phyloP scores from a whole-genome alignment of 2,797 vertebrate genomes.

The Podarcis lilfordi region DNA sequence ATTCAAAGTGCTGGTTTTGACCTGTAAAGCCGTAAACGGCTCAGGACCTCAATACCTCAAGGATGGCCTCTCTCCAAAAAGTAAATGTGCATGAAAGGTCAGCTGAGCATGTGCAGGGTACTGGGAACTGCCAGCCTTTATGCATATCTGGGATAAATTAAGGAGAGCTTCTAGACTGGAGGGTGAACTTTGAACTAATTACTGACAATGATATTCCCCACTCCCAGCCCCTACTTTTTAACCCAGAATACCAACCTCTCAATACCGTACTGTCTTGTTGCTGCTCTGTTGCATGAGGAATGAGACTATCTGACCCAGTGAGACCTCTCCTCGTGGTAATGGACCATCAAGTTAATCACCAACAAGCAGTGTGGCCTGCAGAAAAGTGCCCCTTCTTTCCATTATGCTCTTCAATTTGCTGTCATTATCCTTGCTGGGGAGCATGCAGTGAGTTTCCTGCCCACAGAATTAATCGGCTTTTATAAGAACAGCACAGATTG shows the following conservation, averaged over 20 bases:
- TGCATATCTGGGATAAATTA: background rate
- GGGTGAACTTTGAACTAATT: background rate
- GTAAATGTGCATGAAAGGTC: background rate
- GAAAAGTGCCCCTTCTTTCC: slow-evolving; percentile 56
- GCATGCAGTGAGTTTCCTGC: slow-evolving; percentile 47
- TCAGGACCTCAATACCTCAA: too few relatives aligned
- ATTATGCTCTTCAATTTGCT: slow-evolving; percentile 67
- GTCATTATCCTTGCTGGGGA: slow-evolving; percentile 62
- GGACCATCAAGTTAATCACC: slow-evolving; percentile 16
- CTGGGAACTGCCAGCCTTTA: background rate
- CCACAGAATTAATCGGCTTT: slow-evolving; percentile 60
- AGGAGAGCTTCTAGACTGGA: background rate
- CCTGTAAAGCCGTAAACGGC: too few relatives aligned
- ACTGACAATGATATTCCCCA: background rate
- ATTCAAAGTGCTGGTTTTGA: too few relatives aligned
- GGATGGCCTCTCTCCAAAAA: too few relatives aligned
- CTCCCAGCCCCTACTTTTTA: background rate
- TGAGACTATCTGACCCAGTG: background rate
- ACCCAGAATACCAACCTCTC: background rate
- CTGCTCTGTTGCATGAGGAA: background rate
- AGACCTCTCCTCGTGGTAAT: slow-evolving; percentile 14
- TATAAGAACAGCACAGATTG: slow-evolving; percentile 60
- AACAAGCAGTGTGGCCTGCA: slow-evolving; percentile 46
- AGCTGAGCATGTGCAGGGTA: background rate
- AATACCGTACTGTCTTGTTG: background rate